Evolutionary conservation across 1,140 invertebrate species (phyloP), one percentile per base, ranked within the genome.

Genomic region (Schlechtendalia chinensis): DNA sequence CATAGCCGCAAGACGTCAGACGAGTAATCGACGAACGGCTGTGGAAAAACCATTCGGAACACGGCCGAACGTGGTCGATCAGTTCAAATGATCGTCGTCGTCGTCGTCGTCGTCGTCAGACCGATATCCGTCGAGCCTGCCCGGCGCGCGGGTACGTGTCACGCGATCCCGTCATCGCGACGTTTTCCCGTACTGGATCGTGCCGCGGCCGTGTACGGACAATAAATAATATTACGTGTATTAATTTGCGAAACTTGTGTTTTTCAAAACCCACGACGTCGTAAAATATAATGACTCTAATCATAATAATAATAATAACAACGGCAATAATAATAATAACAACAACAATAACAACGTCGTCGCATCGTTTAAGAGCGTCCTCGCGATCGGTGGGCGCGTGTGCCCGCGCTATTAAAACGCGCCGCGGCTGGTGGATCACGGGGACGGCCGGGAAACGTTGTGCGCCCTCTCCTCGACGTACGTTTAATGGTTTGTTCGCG

Each of bases 221-320:
- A 3, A 8, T n/a, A n/a, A n/a, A n/a, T n/a, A n/a, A n/a, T 53
- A 16, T 24, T 39, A 22, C 17, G 45, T 27, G 22, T 69, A 69
- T 69, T 69, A 47, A 69, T 69, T 69, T 69, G 45, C 45, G 6
- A 50, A 69, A 69, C 22, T 69, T 50, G 45, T 69, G 39, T 27
- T 12, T 4, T n/a, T 10, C 4, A 45, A 69, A 69, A 16, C 14
- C 16, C 22, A 47, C 65, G 39, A 8, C n/a, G 29, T 39, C 29
- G 45, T 45, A 67, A 67, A 24, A 50, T 50, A 69, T 50, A 50
- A 50, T 69, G 24, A 69, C 6, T 8, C 5, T 47, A 69, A 50
- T 69, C 47, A 47, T 27, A 69, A 24, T 63, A 63, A 32, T 63
- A 63, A 22, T 32, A 63, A 63, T 61, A 29, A 19, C 27, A 50